phyloP scores from a whole-genome alignment of 2,888 invertebrate genomes.

The Folsomia candida region DNA sequence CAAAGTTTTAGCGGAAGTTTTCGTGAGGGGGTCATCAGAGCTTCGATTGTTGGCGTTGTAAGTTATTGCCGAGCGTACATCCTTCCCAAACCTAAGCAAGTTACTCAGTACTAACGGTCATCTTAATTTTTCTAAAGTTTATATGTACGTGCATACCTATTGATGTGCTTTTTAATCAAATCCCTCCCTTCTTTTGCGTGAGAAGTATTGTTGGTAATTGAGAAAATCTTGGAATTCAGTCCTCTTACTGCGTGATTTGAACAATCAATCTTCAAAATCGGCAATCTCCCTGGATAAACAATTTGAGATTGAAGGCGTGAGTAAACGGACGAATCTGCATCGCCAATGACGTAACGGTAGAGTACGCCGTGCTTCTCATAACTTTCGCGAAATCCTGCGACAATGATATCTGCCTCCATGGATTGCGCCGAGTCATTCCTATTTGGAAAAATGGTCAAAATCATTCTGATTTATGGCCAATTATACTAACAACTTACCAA shows the following conservation, averaged over 20 bases:
- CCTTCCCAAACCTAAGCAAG: not conserved
- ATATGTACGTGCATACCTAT: too few species aligned
- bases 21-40: not conserved
- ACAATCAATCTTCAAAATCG: slow-evolving; percentile 28
- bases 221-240: slow-evolving; percentile 15
- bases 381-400: slow-evolving; percentile 24
- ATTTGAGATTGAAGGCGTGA: slow-evolving; percentile 1
- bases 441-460: not conserved
- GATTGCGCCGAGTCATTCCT: slow-evolving; percentile 10
- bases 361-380: slow-evolving; percentile 22
- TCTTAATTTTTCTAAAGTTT: too few species aligned
- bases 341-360: slow-evolving; percentile 27
- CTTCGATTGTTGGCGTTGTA: not conserved
- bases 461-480: not conserved
- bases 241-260: slow-evolving; percentile 27
- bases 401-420: slow-evolving; percentile 21
- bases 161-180: not conserved
- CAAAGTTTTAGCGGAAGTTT: not conserved
- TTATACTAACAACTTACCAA: slow-evolving; percentile 6
- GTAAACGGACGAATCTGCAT: slow-evolving; percentile 30
- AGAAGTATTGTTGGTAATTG: slow-evolving; percentile 8
- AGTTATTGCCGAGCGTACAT: not conserved
- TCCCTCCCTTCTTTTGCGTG: slow-evolving; percentile 4
- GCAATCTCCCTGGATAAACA: slow-evolving; percentile 12
- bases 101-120: too few species aligned